phyloP scores from a whole-genome alignment of 2,113 vertebrate species.

The Leuciscus idus region DNA sequence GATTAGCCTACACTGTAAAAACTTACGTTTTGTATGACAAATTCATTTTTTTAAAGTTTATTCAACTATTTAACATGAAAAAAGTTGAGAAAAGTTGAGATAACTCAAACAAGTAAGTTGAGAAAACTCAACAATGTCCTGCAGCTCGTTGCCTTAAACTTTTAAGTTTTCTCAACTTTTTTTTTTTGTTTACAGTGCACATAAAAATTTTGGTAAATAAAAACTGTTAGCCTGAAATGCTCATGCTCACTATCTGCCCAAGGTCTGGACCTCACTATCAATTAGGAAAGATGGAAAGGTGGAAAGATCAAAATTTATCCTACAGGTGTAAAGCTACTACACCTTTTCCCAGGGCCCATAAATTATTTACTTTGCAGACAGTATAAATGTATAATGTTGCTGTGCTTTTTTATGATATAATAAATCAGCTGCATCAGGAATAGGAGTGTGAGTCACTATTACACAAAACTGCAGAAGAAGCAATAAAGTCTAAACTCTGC shows the following conservation, averaged over 20 bases:
- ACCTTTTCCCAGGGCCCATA: background rate
- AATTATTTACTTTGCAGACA: slow-evolving; percentile 25
- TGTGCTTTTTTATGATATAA: slow-evolving; percentile 28
- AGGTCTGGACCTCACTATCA: background rate
- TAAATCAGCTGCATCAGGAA: background rate
- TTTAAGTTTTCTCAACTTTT: no score
- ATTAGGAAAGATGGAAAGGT: slow-evolving; percentile 11
- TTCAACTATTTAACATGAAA: no score
- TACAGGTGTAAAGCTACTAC: background rate
- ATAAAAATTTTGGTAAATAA: no score
- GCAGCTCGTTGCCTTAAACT: no score
- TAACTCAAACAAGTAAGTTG: no score
- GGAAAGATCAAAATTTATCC: slow-evolving; percentile 29
- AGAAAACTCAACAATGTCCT: no score
- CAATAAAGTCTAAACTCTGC: background rate
- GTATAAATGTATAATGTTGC: slow-evolving; percentile 37
- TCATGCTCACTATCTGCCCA: background rate
- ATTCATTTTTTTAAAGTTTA: no score
- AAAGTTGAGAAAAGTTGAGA: no score
- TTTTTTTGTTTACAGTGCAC: no score
- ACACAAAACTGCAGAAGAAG: background rate
- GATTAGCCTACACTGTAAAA: background rate
- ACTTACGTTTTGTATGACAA: no score
- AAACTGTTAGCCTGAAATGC: background rate
- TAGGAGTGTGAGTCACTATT: background rate